Evolutionary conservation across 2,888 invertebrate genomes (phyloP).

Genomic region (Morpho helenor): DNA sequence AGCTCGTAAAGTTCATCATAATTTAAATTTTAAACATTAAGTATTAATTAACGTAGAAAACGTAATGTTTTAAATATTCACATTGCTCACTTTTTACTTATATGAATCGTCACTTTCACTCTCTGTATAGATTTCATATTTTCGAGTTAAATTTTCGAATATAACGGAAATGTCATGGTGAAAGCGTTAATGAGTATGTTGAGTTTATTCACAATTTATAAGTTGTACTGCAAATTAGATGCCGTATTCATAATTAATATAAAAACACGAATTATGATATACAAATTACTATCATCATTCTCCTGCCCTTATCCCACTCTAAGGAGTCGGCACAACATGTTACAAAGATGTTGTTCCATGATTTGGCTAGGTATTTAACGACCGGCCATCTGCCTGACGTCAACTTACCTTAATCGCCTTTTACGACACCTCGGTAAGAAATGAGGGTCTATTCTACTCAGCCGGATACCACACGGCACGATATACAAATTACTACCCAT

Average conservation of each 20-base stretch:
- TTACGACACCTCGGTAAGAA: too few relatives aligned
- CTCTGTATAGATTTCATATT: slow-evolving; percentile 50
- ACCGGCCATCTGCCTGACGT: too few relatives aligned
- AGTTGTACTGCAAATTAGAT: slow-evolving; percentile 31
- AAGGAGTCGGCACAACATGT: too few relatives aligned
- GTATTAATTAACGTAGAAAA: slow-evolving; percentile 1
- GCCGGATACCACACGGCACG: too few relatives aligned
- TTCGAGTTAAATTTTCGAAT: slow-evolving; percentile 52
- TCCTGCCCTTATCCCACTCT: too few relatives aligned
- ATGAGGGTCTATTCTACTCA: too few relatives aligned
- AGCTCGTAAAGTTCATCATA: too few relatives aligned
- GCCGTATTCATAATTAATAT: slow-evolving; percentile 13
- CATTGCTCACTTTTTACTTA: background rate
- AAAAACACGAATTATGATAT: background rate
- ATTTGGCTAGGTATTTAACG: too few relatives aligned
- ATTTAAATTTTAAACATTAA: background rate
- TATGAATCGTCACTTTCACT: slow-evolving; percentile 40
- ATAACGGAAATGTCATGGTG: slow-evolving; percentile 61
- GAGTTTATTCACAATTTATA: slow-evolving; percentile 52
- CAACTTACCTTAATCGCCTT: too few relatives aligned
- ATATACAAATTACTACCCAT: too few relatives aligned
- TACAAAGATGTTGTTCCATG: too few relatives aligned
- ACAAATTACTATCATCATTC: too few relatives aligned
- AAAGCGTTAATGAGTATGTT: slow-evolving; percentile 66
- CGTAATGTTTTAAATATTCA: background rate